A percentile compares a stretch with the other conserved stretches of the same genome.
These are phyloP conservation scores for Trachurus trachurus DNA, from an alignment of 2,797 vertebrate species.

Conservation along the genomic window DNA sequence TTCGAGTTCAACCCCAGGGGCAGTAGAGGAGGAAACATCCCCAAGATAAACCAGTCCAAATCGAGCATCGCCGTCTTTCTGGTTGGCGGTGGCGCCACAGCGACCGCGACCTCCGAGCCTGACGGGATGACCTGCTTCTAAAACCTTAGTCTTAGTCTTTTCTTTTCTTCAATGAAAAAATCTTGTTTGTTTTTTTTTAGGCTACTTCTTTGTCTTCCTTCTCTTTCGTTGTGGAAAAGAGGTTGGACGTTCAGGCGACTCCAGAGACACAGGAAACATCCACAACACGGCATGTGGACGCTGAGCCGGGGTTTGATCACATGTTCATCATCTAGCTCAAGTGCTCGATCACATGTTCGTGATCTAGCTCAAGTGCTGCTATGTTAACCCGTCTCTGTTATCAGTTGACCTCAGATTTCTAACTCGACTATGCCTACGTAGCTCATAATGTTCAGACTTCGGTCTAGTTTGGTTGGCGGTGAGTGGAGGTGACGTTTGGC, in stretches of 20 bases:
- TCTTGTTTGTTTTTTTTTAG: background rate
- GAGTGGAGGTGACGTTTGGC: background rate
- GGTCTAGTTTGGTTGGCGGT: background rate
- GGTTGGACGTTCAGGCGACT: background rate
- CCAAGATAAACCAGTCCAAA: conserved; percentile 82
- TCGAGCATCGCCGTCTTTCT: conserved; percentile 94
- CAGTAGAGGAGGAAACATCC: conserved; percentile 63
- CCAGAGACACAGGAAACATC: background rate
- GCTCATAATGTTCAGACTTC: background rate
- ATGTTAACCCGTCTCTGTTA: background rate
- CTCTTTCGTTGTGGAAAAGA: conserved; percentile 14
- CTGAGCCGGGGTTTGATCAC: no score
- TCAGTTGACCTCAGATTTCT: background rate
- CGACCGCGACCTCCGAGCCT: conserved; percentile 88
- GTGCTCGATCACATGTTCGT: background rate
- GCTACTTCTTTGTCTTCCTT: conserved; percentile 42
- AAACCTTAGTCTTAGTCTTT: conserved; percentile 50
- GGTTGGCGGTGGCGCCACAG: conserved; percentile 89
- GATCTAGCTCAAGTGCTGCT: background rate
- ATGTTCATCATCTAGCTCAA: no score
- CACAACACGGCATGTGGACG: background rate
- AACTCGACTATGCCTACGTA: background rate
- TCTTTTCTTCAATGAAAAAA: background rate
- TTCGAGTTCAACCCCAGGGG: conserved; percentile 85
- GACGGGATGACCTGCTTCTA: conserved; percentile 91